Evolutionary conservation across 2,797 vertebrate genomes (phyloP).

Genomic region (Sebastes nivosus): DNA sequence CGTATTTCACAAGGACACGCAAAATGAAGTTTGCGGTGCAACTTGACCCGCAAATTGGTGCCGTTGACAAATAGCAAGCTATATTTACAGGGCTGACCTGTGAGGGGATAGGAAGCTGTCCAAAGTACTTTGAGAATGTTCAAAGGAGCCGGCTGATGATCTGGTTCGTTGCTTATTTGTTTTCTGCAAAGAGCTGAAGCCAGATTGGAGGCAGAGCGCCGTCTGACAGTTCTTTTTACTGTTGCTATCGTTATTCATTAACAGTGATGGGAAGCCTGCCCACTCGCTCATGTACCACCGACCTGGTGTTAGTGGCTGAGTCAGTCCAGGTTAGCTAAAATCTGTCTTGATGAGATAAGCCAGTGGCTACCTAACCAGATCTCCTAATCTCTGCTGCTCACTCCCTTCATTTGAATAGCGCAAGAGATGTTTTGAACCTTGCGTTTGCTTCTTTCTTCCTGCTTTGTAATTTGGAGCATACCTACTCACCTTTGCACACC

Average conservation of each 20-base stretch:
- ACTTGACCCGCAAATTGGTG: too few relatives aligned
- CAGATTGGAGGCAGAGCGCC: background rate
- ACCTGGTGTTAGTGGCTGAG: background rate
- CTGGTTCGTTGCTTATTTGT: too few relatives aligned
- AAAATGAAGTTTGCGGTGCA: too few relatives aligned
- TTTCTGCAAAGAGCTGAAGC: background rate
- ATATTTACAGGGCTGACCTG: too few relatives aligned
- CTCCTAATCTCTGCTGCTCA: slow-evolving; percentile 37
- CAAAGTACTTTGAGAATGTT: too few relatives aligned
- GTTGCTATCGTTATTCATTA: background rate
- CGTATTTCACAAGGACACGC: too few relatives aligned
- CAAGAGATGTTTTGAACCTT: background rate
- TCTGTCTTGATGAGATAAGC: slow-evolving; percentile 64
- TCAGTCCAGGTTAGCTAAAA: slow-evolving; percentile 49
- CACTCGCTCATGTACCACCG: background rate
- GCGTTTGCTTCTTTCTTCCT: background rate
- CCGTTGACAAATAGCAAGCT: too few relatives aligned
- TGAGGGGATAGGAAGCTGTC: too few relatives aligned
- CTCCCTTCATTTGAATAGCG: slow-evolving; percentile 11
- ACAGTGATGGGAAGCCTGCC: background rate
- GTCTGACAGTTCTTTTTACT: background rate
- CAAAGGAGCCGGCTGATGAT: too few relatives aligned
- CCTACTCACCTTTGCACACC: background rate
- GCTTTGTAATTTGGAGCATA: background rate
- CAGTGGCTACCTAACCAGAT: slow-evolving; percentile 29